Evolutionary conservation across 2,888 invertebrate species (phyloP).

Genomic region (Candidula unifasciata): DNA sequence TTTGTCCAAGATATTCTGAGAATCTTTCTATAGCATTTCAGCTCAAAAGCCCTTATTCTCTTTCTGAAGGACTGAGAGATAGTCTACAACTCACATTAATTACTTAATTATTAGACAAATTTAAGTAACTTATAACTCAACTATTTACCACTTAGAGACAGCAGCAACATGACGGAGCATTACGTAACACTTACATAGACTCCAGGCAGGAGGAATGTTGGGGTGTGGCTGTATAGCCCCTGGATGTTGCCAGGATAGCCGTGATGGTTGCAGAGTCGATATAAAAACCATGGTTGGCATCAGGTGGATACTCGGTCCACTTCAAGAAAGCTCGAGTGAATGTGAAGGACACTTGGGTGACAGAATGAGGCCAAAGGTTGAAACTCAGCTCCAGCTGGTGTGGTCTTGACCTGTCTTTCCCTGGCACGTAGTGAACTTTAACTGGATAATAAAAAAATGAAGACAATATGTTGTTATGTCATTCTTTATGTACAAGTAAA

Average conservation of each 20-base stretch:
- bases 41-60: too few relatives aligned
- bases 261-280: conserved; percentile 92
- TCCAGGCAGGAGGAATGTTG: conserved; percentile 82
- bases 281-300: conserved; percentile 99
- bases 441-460: conserved; percentile 57
- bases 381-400: conserved; percentile 91
- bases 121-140: too few relatives aligned
- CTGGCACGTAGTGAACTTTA: conserved; percentile 82
- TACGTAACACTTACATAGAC: conserved; percentile 49
- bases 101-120: too few relatives aligned
- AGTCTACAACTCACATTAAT: too few relatives aligned
- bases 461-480: too few relatives aligned
- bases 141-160: too few relatives aligned
- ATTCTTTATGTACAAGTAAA: too few relatives aligned
- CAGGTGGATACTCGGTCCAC: conserved; percentile 99
- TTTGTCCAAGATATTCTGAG: too few relatives aligned
- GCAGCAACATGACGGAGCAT: too few relatives aligned
- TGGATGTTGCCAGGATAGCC: conserved; percentile 87
- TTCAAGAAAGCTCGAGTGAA: conserved; percentile 97
- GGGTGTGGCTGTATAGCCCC: conserved; percentile 86
- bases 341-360: conserved; percentile 89
- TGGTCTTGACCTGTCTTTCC: conserved; percentile 88
- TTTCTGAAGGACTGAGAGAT: too few relatives aligned
- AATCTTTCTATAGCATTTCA: too few relatives aligned
- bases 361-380: conserved; percentile 87